phyloP scores from a whole-genome alignment of 2,113 vertebrate species.

The Tonatia bakeri region DNA sequence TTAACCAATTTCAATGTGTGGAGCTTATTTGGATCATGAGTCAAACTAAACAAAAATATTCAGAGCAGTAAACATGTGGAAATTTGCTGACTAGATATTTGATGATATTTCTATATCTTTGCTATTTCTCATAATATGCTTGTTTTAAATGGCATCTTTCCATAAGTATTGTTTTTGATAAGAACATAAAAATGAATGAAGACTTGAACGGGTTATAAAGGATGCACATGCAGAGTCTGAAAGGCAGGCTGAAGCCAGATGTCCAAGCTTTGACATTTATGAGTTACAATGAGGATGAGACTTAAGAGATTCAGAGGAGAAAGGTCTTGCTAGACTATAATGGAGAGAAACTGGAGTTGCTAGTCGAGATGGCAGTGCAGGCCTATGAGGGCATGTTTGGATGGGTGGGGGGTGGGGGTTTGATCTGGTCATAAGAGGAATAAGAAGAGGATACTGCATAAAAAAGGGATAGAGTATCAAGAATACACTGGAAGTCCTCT shows the following conservation, averaged over 20 bases:
- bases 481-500: background rate
- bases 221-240: background rate
- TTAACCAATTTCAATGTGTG: background rate
- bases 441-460: background rate
- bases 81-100: background rate
- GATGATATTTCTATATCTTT: background rate
- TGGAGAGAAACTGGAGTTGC: background rate
- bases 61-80: background rate
- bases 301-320: background rate
- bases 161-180: background rate
- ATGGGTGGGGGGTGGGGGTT: too few species aligned
- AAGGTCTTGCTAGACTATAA: background rate
- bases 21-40: background rate
- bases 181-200: background rate
- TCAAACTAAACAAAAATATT: background rate
- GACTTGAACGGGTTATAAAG: background rate
- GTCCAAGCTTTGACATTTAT: background rate
- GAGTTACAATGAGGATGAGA: background rate
- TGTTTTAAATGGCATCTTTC: background rate
- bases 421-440: background rate
- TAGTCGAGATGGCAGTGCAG: background rate
- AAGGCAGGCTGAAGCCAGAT: background rate
- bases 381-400: background rate
- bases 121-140: background rate
- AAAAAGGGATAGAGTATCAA: background rate